Conservation (phyloP, 2,888 invertebrate species). For the Pandemis heparana region DNA sequence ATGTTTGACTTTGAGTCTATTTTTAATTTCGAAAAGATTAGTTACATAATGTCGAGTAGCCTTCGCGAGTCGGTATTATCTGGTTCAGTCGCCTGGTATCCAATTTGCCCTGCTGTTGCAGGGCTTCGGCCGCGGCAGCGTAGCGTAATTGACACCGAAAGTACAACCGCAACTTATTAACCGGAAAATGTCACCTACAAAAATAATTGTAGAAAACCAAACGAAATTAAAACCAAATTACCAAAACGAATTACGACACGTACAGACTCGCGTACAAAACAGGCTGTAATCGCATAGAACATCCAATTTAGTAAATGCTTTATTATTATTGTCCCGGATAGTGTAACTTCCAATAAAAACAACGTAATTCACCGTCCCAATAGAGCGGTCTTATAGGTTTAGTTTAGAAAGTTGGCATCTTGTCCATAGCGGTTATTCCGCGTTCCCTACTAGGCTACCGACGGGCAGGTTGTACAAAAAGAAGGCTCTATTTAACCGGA, state of each 20-base stretch:
- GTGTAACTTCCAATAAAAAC: conserved; percentile 75
- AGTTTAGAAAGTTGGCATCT: conserved; percentile 85
- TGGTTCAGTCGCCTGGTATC: conserved; percentile 75
- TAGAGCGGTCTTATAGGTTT: conserved; percentile 76
- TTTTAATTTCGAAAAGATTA: conserved; percentile 62
- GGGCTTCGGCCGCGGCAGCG: conserved; percentile 78
- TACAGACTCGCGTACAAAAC: conserved; percentile 51
- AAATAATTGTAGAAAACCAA: conserved; percentile 60
- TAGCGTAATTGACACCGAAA: conserved; percentile 80
- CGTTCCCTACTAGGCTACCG: conserved; percentile 75
- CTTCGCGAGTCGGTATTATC: conserved; percentile 77
- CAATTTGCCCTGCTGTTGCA: conserved; percentile 77
- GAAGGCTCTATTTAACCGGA: conserved; percentile 77
- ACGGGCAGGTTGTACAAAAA: conserved; percentile 73
- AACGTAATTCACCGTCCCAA: conserved; percentile 76
- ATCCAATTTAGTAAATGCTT: conserved; percentile 74
- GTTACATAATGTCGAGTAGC: conserved; percentile 68
- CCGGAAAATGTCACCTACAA: conserved; percentile 65
- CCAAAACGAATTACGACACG: conserved; percentile 52
- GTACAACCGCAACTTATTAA: conserved; percentile 73
- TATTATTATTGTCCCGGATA: conserved; percentile 69
- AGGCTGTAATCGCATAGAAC: conserved; percentile 63
- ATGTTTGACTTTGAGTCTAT: conserved; percentile 50
- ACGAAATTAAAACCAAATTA: too few species aligned
- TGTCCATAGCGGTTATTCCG: conserved; percentile 80